phyloP scores from a whole-genome alignment of 2,888 invertebrate species.

The Yponomeuta sedellus region DNA sequence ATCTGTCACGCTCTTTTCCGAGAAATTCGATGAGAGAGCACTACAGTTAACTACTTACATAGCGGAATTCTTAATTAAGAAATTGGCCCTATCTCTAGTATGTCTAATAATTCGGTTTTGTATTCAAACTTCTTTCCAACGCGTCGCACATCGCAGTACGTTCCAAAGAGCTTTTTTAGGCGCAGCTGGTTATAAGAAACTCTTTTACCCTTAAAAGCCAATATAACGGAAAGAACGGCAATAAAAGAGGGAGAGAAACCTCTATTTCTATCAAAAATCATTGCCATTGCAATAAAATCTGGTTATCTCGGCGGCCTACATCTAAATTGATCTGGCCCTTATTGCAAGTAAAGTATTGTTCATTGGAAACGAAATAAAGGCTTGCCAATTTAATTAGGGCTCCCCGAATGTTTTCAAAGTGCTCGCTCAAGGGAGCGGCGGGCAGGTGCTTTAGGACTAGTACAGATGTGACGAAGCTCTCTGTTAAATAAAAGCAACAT shows the following conservation, averaged over 20 bases:
- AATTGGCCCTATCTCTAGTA: too few relatives aligned
- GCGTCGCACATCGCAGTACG: too few relatives aligned
- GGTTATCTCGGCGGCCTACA: not conserved
- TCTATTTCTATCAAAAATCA: not conserved
- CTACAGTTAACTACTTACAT: too few relatives aligned
- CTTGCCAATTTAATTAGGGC: conserved; percentile 4
- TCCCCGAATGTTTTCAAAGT: not conserved
- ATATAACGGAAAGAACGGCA: not conserved
- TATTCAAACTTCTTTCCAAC: not conserved
- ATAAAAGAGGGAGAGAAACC: not conserved
- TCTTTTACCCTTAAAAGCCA: not conserved
- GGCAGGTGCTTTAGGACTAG: too few relatives aligned
- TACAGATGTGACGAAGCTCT: too few relatives aligned
- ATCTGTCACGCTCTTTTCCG: too few relatives aligned
- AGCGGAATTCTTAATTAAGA: too few relatives aligned
- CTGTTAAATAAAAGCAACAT: too few relatives aligned
- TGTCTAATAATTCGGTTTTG: too few relatives aligned
- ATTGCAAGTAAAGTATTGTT: not conserved
- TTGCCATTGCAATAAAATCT: not conserved
- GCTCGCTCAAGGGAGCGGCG: too few relatives aligned
- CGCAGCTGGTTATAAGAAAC: not conserved
- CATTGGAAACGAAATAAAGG: not conserved
- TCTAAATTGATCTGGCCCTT: not conserved
- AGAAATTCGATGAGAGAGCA: too few relatives aligned
- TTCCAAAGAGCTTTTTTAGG: not conserved